Percentiles rank a stretch among this genome's conserved stretches.
Conservation (phyloP, 2,888 invertebrate species). For the Platypus cylindrus region DNA sequence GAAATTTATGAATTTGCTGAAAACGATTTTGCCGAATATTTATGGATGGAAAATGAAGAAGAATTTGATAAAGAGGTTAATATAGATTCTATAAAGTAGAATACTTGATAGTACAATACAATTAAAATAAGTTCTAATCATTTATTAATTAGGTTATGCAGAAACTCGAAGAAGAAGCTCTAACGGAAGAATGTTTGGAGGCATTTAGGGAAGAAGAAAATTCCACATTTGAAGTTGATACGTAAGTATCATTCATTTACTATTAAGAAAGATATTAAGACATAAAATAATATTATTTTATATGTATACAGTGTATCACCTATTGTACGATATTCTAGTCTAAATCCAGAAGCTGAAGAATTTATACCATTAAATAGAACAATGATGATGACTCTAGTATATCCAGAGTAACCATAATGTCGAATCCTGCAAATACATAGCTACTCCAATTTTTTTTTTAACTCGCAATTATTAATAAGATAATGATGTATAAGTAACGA, state of each 20-base stretch:
- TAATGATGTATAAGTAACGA: too few relatives aligned
- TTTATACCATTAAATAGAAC: slow-evolving; percentile 50
- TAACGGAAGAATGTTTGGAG: slow-evolving; percentile 79
- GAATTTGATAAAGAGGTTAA: slow-evolving; percentile 80
- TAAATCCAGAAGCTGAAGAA: slow-evolving; percentile 78
- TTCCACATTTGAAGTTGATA: slow-evolving; percentile 14
- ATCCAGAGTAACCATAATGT: too few relatives aligned
- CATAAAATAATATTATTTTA: neutral
- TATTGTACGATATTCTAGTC: slow-evolving; percentile 48
- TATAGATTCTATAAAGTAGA: neutral
- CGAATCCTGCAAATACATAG: too few relatives aligned
- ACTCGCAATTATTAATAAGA: too few relatives aligned
- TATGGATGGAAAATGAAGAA: slow-evolving; percentile 93
- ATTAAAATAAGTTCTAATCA: slow-evolving; percentile 5
- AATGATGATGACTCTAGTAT: too few relatives aligned
- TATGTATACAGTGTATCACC: slow-evolving; percentile 6
- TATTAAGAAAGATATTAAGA: neutral
- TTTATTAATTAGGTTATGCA: slow-evolving; percentile 55
- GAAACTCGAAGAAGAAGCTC: slow-evolving; percentile 72
- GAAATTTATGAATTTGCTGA: slow-evolving; percentile 39
- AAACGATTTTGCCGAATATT: slow-evolving; percentile 76
- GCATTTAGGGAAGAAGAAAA: slow-evolving; percentile 67
- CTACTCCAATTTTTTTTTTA: too few relatives aligned
- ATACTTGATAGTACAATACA: slow-evolving; percentile 1
- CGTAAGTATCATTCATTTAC: slow-evolving; percentile 15